Evolutionary conservation across 2,797 vertebrate genomes (phyloP).

Genomic region (Lepus oiostolus): DNA sequence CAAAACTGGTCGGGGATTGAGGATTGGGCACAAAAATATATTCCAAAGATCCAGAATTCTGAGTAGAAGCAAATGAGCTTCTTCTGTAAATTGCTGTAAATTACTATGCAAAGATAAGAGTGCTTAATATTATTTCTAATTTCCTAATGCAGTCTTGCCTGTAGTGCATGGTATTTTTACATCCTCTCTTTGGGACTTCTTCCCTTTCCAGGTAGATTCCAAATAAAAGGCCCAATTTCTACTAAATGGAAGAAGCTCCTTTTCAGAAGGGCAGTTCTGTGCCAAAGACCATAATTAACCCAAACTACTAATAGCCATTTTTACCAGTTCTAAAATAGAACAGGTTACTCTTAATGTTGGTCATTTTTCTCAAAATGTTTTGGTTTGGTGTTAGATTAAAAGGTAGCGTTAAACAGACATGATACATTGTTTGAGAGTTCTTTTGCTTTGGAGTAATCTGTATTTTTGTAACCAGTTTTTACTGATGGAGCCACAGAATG

Average conservation of each 20-base stretch:
- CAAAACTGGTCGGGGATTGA: not conserved
- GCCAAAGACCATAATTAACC: not conserved
- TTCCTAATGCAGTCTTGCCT: not conserved
- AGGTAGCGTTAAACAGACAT: slow-evolving; percentile 70
- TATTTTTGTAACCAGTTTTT: slow-evolving; percentile 80
- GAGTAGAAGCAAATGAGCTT: not conserved
- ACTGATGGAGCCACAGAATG: slow-evolving; percentile 78
- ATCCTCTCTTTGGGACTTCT: not conserved
- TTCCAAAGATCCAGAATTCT: slow-evolving; percentile 30
- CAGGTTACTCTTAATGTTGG: slow-evolving; percentile 10
- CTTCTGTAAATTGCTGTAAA: not conserved
- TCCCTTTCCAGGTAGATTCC: not conserved
- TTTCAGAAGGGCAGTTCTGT: not conserved
- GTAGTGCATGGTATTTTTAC: not conserved
- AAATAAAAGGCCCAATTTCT: slow-evolving; percentile 22
- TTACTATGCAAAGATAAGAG: not conserved
- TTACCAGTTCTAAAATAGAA: slow-evolving; percentile 75
- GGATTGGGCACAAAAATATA: not conserved
- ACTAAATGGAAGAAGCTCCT: not conserved
- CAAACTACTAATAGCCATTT: slow-evolving; percentile 71
- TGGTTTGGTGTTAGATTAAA: slow-evolving; percentile 78
- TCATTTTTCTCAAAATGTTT: slow-evolving; percentile 48
- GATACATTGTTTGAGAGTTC: slow-evolving; percentile 73
- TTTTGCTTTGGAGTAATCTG: slow-evolving; percentile 65
- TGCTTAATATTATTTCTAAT: not conserved